Evolutionary conservation across 2,888 invertebrate genomes (phyloP).

Genomic region (Crepidodera aurea): DNA sequence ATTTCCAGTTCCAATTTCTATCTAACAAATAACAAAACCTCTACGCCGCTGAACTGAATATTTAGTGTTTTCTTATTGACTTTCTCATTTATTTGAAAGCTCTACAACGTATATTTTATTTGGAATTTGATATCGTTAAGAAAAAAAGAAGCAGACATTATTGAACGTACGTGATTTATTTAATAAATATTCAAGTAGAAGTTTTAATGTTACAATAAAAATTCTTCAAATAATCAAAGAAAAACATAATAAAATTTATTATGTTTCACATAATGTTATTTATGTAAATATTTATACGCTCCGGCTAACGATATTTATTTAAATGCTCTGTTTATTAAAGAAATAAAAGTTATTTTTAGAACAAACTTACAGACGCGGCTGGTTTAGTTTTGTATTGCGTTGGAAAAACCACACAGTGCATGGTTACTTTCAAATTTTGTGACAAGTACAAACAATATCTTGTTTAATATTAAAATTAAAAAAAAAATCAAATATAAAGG

Average conservation of each 20-base stretch:
- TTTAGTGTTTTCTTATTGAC: slow-evolving; percentile 1
- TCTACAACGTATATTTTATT: slow-evolving; percentile 1
- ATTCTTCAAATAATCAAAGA: slow-evolving; percentile 50
- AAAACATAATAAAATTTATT: slow-evolving; percentile 52
- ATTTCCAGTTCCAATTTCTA: too few species aligned
- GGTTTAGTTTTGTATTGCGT: not conserved
- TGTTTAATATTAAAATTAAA: too few species aligned
- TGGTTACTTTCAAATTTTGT: not conserved
- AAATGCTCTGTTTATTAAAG: slow-evolving; percentile 51
- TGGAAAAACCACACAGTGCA: not conserved
- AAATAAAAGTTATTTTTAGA: slow-evolving; percentile 46
- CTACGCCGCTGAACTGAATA: not conserved
- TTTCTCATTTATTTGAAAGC: slow-evolving; percentile 12
- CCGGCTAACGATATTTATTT: slow-evolving; percentile 49
- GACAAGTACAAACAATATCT: too few species aligned
- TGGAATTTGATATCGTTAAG: slow-evolving; percentile 3
- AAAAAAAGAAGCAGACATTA: slow-evolving; percentile 11
- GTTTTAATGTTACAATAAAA: slow-evolving; percentile 51
- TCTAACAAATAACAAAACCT: too few species aligned
- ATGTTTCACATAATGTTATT: slow-evolving; percentile 46
- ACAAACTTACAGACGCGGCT: not conserved
- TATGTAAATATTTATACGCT: slow-evolving; percentile 50
- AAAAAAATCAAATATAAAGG: too few species aligned
- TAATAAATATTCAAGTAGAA: slow-evolving; percentile 47
- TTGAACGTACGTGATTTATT: slow-evolving; percentile 40